These are phyloP conservation scores for Clarias pachynema DNA, from an alignment of 2,797 vertebrate genomes.

Conservation along the genomic window DNA sequence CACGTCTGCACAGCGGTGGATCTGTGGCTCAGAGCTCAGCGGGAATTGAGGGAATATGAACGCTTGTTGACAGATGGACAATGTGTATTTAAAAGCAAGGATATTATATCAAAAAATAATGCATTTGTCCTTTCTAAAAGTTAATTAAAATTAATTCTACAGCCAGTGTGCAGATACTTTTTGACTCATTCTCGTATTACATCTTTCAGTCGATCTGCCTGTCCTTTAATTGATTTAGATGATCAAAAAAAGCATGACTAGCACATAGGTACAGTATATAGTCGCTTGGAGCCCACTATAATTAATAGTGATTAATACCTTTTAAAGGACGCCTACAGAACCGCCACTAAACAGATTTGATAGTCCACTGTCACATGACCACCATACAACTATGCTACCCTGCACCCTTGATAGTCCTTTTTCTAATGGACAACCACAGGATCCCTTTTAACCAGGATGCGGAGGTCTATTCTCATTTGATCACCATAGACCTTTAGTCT, in stretches of 20 bases:
- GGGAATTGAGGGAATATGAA: too few relatives aligned
- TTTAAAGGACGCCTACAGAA: neutral
- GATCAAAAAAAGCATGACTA: neutral
- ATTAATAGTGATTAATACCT: neutral
- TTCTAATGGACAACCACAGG: neutral
- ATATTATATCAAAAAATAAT: too few relatives aligned
- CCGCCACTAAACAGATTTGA: neutral
- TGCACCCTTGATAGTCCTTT: neutral
- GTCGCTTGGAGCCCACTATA: neutral
- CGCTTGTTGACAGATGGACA: too few relatives aligned
- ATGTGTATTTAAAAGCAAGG: too few relatives aligned
- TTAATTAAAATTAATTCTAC: too few relatives aligned
- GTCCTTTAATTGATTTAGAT: neutral
- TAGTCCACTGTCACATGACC: neutral
- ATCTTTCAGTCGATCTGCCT: neutral
- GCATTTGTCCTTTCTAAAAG: too few relatives aligned
- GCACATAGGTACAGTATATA: neutral
- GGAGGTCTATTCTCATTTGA: neutral
- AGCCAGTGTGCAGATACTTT: too few relatives aligned
- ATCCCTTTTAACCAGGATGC: neutral
- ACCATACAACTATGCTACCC: neutral
- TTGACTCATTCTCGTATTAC: too few relatives aligned
- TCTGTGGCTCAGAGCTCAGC: too few relatives aligned
- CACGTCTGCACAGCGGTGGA: too few relatives aligned
- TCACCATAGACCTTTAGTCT: neutral